Conservation (phyloP, 2,888 invertebrate genomes). For the Koerneria pararmatus region DNA sequence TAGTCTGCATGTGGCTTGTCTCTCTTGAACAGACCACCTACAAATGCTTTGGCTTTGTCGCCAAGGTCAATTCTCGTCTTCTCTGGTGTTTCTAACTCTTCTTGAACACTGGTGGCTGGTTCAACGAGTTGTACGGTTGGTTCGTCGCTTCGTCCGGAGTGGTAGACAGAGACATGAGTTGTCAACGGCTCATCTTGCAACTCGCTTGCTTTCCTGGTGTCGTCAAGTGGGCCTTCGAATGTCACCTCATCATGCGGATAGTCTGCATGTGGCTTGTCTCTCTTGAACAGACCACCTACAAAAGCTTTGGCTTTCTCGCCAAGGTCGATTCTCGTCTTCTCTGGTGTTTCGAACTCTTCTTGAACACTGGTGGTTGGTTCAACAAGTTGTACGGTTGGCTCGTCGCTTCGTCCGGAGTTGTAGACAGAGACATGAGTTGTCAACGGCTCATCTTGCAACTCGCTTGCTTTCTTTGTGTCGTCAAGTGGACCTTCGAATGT, state of each 20-base stretch:
- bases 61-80: conserved; percentile 13
- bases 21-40: conserved; percentile 12
- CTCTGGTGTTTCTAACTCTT: neutral
- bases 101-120: neutral
- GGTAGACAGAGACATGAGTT: conserved; percentile 2
- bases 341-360: conserved; percentile 4
- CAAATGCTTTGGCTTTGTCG: conserved; percentile 6
- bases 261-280: conserved; percentile 4
- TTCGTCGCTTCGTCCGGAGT: neutral
- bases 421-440: conserved; percentile 3
- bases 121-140: neutral
- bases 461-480: neutral
- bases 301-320: conserved; percentile 8
- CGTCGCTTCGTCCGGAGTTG: conserved; percentile 9
- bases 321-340: conserved; percentile 14
- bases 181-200: conserved; percentile 1
- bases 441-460: conserved; percentile 4
- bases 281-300: conserved; percentile 13
- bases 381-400: neutral
- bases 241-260: conserved; percentile 4
- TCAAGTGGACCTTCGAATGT: conserved; percentile 6
- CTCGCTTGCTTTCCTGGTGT: neutral
- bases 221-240: conserved; percentile 8
- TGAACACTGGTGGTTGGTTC: neutral
- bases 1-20: conserved; percentile 8